Conservation (phyloP, 2,113 vertebrate species). For the Atlantisia rogersi region DNA sequence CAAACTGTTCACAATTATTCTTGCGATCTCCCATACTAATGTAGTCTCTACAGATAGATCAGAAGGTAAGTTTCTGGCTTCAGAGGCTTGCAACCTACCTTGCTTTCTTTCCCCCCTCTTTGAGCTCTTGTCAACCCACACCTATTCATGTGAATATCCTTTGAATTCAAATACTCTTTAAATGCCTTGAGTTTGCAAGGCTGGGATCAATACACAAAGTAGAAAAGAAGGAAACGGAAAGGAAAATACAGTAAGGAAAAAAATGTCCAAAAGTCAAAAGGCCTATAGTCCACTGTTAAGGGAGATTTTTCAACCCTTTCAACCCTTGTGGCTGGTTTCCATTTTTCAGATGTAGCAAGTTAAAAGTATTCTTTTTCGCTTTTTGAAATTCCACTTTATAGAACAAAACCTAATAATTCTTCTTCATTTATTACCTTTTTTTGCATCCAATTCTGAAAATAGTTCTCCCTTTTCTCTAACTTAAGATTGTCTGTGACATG, state of each 20-base stretch:
- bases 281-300: neutral
- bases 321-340: neutral
- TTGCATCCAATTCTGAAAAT: neutral
- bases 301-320: conserved; percentile 15
- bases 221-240: neutral
- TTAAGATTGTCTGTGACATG: neutral
- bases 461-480: neutral
- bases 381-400: neutral
- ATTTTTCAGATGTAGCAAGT: neutral
- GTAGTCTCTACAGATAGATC: neutral
- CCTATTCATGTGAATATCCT: neutral
- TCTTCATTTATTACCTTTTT: neutral
- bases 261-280: neutral
- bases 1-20: neutral
- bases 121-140: neutral
- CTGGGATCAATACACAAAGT: neutral
- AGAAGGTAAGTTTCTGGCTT: neutral
- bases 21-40: neutral
- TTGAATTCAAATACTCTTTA: conserved; percentile 38
- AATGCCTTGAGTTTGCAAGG: neutral
- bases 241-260: neutral
- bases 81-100: neutral
- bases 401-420: neutral
- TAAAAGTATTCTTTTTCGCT: neutral
- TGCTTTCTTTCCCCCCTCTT: neutral